Evolutionary conservation across 2,113 vertebrate species (phyloP), one percentile per base, ranked within the genome.

Genomic region (Triplophysa siluroides): DNA sequence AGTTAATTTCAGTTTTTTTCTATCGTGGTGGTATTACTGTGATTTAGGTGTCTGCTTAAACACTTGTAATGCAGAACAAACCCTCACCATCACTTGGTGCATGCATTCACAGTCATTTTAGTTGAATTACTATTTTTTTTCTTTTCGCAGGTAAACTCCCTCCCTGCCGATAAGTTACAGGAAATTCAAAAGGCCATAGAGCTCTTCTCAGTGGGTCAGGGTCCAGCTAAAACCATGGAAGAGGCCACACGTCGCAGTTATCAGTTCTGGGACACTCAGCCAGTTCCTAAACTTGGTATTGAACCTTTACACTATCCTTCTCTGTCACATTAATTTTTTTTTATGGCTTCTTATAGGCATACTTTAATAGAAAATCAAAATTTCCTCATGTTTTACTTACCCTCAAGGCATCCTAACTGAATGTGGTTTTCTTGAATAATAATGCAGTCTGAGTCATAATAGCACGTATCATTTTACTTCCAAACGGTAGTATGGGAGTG

Each of bases 141-240:
- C 56, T 23, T 41, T 64, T 54, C 2, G 71, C 84, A 99, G 97
- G 95, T 98, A 88, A 98, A 96, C 90, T 95, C 98, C 12, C 90
- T 99, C 85, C 98, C 97, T 2, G 96, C 95, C 45, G 97, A 99
- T 90, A 98, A 97, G 90, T 95, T 99, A 85, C 98, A 99, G 86
- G 98, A 99, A 92, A 99, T 99, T 91, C 98, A 99, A 85, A 99
- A 98, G 91, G 98, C 98, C 88, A 99, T 99, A 6, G 97, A 98
- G 83, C 92, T 99, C 69, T 98, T 99, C 87, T 98, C 97, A 2
- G 96, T 99, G 16, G 96, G 96, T 52, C 97, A 98, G 76, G 97
- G 97, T 65, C 98, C 97, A 79, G 98, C 98, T 89, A 98, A 98
- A 89, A 99, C 97, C 81, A 96, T 99, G 97, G 97, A 99, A 85